These are phyloP conservation scores for Sebastes wilsoni DNA, from an alignment of 2,797 vertebrate species.

Conservation along the genomic window DNA sequence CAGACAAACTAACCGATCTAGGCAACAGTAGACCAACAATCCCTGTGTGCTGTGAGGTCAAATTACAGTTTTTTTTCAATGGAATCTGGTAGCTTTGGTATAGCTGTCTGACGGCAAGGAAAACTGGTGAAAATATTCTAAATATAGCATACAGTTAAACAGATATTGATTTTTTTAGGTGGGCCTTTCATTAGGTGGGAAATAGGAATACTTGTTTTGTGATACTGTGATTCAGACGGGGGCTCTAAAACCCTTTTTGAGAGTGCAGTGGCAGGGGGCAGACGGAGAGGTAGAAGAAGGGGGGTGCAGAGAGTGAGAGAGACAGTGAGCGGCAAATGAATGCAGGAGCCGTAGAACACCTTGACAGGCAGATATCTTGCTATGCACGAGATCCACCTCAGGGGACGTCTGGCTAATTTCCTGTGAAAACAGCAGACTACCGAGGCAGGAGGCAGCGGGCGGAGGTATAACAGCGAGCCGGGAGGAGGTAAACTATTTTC, in stretches of 20 bases:
- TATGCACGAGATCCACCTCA: conserved; percentile 69
- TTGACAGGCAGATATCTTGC: conserved; percentile 78
- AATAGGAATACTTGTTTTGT: not conserved
- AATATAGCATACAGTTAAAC: not conserved
- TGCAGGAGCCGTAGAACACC: conserved; percentile 62
- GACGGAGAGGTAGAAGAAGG: conserved; percentile 16
- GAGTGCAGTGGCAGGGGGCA: conserved; percentile 49
- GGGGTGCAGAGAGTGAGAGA: not conserved
- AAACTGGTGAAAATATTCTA: not conserved
- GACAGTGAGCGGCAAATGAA: conserved; percentile 60
- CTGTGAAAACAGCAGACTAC: conserved; percentile 78
- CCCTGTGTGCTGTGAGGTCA: not conserved
- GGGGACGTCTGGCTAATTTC: conserved; percentile 80
- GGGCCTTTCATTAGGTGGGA: not conserved
- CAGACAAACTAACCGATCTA: no score
- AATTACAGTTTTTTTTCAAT: not conserved
- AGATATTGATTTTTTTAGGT: not conserved
- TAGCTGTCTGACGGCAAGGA: not conserved
- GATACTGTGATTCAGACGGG: not conserved
- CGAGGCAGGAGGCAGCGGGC: conserved; percentile 60
- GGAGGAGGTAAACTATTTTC: conserved; percentile 67
- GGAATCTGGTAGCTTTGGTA: not conserved
- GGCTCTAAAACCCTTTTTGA: conserved; percentile 18
- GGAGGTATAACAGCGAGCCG: conserved; percentile 54
- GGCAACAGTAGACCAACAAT: no score